Evolutionary conservation across 2,888 invertebrate species (phyloP), one percentile per base, ranked within the genome.

Genomic region (Caenorhabditis sp.): DNA sequence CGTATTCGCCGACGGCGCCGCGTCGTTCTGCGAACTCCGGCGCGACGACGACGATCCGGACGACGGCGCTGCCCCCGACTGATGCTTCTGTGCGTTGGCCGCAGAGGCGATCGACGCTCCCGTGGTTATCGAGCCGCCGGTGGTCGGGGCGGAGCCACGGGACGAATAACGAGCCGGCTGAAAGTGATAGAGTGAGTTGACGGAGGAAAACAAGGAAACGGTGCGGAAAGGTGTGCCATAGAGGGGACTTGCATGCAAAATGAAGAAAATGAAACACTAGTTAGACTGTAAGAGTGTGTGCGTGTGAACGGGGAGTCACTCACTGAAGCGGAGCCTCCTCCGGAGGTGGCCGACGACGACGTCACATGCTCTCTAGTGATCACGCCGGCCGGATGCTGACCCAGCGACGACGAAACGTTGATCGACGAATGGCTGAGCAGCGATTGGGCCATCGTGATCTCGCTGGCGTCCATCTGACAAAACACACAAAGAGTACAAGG

Each of bases 391-490:
- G 72, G 79, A 30, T 63, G 62, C 30, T 68, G 70, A 7, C 75
- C 76, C 24, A 76, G 45, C 20, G 63, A 37, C 46, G 71, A 65
- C 20, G 63, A 72, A 11, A 81, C 83, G 58, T 81, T 83, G 50
- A 80, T 78, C 26, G 84, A 72, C 26, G 82, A 81, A 24, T 78
- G 79, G 15, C 78, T 82, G 70, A 82, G 72, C 55, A 79, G 39
- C 27, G 79, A 73, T 58, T 82, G 82, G 0, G 83, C 83, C 58
- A 81, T 70, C 30, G 79, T 77, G 39, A 81, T 70, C 43, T 82
- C 82, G 30, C 72, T 79, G 30, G 76, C 76, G 61, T 84, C 83
- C 82, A 84, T 84, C 84, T 83, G 65, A n/a, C 15, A 17, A 17
- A 53, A 13, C 22, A 13, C 39, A 30, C 43, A 43, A 20, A 43